Evolutionary conservation across 2,888 invertebrate genomes (phyloP).

Genomic region (Isotomurus palustris): DNA sequence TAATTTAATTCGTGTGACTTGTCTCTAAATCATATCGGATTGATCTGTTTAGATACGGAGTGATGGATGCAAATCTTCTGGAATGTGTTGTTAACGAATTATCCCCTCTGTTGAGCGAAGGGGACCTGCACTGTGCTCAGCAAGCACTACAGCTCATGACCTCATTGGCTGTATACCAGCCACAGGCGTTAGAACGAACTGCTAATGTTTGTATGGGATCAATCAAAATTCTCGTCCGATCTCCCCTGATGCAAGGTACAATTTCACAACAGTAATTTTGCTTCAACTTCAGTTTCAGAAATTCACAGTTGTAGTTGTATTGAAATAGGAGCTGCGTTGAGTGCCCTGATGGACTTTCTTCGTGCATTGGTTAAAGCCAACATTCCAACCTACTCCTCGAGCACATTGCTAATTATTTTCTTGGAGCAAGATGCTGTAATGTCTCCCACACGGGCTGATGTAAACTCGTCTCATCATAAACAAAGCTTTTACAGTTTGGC

Average conservation of each 20-base stretch:
- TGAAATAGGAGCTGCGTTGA: conserved; percentile 73
- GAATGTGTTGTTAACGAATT: conserved; percentile 56
- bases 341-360: conserved; percentile 86
- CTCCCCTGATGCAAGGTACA: conserved; percentile 84
- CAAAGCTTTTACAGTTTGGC: conserved; percentile 91
- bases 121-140: conserved; percentile 95
- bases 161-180: conserved; percentile 72
- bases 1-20: neutral
- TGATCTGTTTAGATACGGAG: conserved; percentile 32
- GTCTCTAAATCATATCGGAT: neutral
- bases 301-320: too few relatives aligned
- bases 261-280: neutral
- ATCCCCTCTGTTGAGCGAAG: conserved; percentile 84
- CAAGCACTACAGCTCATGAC: conserved; percentile 77
- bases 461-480: conserved; percentile 57
- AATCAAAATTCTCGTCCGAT: conserved; percentile 78
- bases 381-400: conserved; percentile 72
- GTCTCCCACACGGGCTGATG: conserved; percentile 47
- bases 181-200: conserved; percentile 68
- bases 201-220: conserved; percentile 74
- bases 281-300: neutral
- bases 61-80: conserved; percentile 35
- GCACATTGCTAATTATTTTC: conserved; percentile 71
- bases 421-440: conserved; percentile 64
- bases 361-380: conserved; percentile 82